Evolutionary conservation across 2,888 invertebrate genomes (phyloP), one percentile per base, ranked within the genome.

Genomic region (Nasonia oneida): DNA sequence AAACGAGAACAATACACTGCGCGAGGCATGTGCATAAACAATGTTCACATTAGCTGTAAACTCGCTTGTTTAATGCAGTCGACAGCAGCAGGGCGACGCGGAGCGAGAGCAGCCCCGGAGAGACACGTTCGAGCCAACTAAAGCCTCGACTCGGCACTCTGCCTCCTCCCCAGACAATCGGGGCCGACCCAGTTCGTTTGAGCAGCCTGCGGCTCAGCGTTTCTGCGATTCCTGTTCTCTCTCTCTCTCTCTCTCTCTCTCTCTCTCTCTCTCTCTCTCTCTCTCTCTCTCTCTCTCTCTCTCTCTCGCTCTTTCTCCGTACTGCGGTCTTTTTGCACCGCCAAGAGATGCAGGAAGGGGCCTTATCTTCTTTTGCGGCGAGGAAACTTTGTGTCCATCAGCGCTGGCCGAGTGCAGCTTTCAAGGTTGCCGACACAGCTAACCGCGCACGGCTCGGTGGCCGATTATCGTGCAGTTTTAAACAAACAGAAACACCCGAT

Each of bases 111-210:
- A 70, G 81, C 29, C 42, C 33, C 53, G 23, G 50, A 76, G 81
- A 71, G 84, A 81, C 78, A 81, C 76, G 71, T 71, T 70, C 79
- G 79, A 80, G 80, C 75, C 79, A 80, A 84, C 53, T 67, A 80
- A 84, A 84, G 81, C 81, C 71, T 76, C 73, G 76, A 64, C 81
- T 84, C 73, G 53, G 67, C 78, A 67, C 84, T 84, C 83, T 70
- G 64, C 23, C 23, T 39, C 57, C 33, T 64, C 15, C 74, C 39
- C 67, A 75, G 79, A 67, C 84, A 67, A 33, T 33, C 67, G 12
- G 50, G 12, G 50, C 61, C 84, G 81, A 85, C 84, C 84, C 61
- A 85, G 76, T 81, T 81, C 81, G 47, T 79, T 78, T 42, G 77
- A 83, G 53, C 57, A 47, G 29, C 6, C 37, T 6, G n/a, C 42